These are phyloP conservation scores for Azemiops feae DNA, from an alignment of 2,113 vertebrate genomes.

Conservation along the genomic window DNA sequence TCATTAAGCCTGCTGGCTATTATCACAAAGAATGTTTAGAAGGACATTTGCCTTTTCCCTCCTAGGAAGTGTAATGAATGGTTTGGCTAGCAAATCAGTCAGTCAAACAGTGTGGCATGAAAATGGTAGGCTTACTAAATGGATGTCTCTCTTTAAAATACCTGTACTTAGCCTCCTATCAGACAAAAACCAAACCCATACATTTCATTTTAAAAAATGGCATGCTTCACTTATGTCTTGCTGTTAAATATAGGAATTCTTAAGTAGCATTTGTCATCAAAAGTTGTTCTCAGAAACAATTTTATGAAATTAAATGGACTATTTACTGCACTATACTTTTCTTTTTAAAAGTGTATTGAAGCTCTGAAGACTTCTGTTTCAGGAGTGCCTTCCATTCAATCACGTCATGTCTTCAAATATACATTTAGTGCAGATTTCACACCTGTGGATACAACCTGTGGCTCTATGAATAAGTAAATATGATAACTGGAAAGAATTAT, in stretches of 20 bases:
- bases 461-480: background rate
- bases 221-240: background rate
- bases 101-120: background rate
- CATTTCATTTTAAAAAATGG: background rate
- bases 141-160: constrained; percentile 1
- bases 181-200: background rate
- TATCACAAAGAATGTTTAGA: background rate
- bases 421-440: background rate
- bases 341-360: background rate
- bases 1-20: background rate
- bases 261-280: constrained; percentile 24
- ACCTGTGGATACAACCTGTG: background rate
- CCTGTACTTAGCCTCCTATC: background rate
- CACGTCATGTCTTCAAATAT: background rate
- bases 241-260: constrained; percentile 1
- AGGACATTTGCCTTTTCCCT: background rate
- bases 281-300: background rate
- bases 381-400: background rate
- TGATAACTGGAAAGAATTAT: background rate
- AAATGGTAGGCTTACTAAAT: background rate
- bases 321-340: background rate
- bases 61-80: background rate
- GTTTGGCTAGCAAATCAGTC: background rate
- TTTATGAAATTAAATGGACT: constrained; percentile 18
- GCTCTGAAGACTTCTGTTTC: background rate